A percentile compares a stretch with the other conserved stretches of the same genome.
Conservation (phyloP, 2,797 vertebrate species). For the Muscicapa comitata region DNA sequence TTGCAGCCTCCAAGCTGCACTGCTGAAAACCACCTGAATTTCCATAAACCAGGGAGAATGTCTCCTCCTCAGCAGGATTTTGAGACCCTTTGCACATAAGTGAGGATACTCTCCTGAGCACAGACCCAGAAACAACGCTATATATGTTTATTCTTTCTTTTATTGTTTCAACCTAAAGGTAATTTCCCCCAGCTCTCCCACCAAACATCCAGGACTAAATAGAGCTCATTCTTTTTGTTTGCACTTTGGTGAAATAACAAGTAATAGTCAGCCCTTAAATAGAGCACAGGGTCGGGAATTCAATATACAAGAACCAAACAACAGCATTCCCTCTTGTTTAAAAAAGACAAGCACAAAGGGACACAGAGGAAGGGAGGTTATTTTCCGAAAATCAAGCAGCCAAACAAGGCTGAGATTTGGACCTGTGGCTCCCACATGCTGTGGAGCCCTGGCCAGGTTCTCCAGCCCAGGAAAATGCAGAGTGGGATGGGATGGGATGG, state of each 20-base stretch:
- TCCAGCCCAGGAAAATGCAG: background rate
- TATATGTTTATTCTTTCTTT: background rate
- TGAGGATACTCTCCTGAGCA: background rate
- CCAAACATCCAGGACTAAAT: background rate
- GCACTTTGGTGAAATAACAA: background rate
- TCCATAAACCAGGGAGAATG: background rate
- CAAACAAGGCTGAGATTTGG: background rate
- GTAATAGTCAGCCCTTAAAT: background rate
- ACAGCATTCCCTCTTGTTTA: background rate
- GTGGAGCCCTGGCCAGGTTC: rapidly evolving
- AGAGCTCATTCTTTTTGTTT: constrained; percentile 4
- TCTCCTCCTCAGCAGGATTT: background rate
- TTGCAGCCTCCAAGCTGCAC: background rate
- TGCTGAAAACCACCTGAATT: background rate
- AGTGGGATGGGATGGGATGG: rapidly evolving
- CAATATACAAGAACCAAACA: background rate
- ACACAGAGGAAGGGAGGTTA: background rate
- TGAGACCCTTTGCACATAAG: background rate
- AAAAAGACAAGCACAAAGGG: background rate
- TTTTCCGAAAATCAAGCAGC: background rate
- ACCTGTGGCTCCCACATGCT: background rate
- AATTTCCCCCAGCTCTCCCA: constrained; percentile 12
- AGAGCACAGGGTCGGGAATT: background rate
- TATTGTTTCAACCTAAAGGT: background rate
- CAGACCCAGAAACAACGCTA: background rate